A percentile compares a stretch with the other conserved stretches of the same genome.
These are phyloP conservation scores for Tetranychus piercei DNA, from an alignment of 2,888 invertebrate genomes.

Conservation along the genomic window DNA sequence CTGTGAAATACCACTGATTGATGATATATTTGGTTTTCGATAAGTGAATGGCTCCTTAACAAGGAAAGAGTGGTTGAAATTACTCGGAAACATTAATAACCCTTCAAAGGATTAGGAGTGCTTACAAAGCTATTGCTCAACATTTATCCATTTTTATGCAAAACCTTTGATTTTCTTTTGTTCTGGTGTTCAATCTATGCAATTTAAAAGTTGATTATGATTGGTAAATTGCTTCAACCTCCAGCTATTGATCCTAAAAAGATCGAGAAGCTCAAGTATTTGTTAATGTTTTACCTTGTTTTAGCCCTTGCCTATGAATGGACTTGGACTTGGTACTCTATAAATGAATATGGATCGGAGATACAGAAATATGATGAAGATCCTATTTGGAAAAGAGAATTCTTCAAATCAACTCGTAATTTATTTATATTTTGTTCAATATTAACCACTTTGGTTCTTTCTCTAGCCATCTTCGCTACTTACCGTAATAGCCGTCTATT, in stretches of 20 bases:
- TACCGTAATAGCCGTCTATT: not conserved
- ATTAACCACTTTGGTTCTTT: not conserved
- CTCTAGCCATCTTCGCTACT: not conserved
- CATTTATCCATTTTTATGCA: not conserved
- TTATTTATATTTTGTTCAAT: constrained; percentile 11
- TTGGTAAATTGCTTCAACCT: not conserved
- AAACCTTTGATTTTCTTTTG: not conserved
- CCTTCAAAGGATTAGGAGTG: too few species aligned
- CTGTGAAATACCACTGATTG: too few species aligned
- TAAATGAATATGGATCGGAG: not conserved
- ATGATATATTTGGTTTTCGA: too few species aligned
- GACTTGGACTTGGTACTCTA: constrained; percentile 6
- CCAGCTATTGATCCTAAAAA: constrained; percentile 4
- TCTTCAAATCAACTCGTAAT: constrained; percentile 13
- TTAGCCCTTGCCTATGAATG: constrained; percentile 4
- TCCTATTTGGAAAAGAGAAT: constrained; percentile 11
- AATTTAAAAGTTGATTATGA: not conserved
- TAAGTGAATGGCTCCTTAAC: too few species aligned
- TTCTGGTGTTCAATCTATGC: not conserved
- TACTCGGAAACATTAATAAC: too few species aligned
- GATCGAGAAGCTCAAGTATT: not conserved
- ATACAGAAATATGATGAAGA: constrained; percentile 7
- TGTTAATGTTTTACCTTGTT: not conserved
- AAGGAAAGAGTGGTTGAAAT: too few species aligned
- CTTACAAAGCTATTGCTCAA: too few species aligned